phyloP scores from a whole-genome alignment of 2,113 vertebrate genomes.

The Psilopsiagon aurifrons region DNA sequence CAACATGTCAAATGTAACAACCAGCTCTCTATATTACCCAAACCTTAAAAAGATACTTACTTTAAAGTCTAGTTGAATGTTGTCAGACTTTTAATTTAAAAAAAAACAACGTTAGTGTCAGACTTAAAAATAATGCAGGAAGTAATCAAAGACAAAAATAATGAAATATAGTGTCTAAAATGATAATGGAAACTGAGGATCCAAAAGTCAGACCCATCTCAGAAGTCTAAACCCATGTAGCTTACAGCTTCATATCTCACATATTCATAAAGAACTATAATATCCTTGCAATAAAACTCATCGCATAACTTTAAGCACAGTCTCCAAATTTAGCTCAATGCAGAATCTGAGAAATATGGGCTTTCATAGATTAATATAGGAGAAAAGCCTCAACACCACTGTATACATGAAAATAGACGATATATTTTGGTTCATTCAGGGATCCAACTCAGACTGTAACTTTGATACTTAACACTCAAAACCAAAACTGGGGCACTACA shows the following conservation, averaged over 20 bases:
- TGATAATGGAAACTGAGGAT: neutral
- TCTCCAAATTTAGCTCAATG: neutral
- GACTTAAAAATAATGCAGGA: neutral
- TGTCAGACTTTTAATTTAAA: neutral
- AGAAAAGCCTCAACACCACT: neutral
- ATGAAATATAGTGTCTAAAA: neutral
- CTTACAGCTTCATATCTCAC: neutral
- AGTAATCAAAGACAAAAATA: neutral
- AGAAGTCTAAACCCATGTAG: neutral
- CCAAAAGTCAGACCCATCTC: neutral
- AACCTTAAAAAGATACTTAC: neutral
- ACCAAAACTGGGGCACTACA: neutral
- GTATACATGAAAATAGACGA: neutral
- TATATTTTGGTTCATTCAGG: neutral
- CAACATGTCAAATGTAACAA: neutral
- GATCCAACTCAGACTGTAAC: neutral
- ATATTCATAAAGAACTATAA: neutral
- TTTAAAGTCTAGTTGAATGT: neutral
- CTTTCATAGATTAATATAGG: neutral
- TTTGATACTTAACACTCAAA: neutral
- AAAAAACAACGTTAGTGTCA: neutral
- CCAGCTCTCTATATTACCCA: neutral
- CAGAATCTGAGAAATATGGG: rapidly evolving
- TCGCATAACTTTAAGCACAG: neutral
- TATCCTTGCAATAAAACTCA: neutral